A percentile compares a stretch with the other conserved stretches of the same genome.
Conservation (phyloP, 64 coral and sea anemone genomes). For the Stichodactyla mertensii region DNA sequence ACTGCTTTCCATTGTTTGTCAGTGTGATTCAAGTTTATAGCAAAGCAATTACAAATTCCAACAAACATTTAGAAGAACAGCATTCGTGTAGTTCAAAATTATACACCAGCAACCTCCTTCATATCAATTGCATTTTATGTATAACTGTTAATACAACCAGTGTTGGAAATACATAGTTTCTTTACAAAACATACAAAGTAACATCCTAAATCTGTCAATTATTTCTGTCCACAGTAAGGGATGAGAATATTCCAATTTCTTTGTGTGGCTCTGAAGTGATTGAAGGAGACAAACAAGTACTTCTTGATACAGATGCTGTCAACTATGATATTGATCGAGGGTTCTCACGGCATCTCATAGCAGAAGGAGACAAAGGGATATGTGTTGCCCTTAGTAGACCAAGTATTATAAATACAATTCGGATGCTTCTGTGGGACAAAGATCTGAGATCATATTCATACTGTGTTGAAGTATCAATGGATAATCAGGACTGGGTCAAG, state of each 20-base stretch:
- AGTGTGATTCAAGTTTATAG: too few relatives aligned
- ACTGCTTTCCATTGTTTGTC: too few relatives aligned
- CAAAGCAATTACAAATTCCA: too few relatives aligned
- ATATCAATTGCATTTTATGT: too few relatives aligned
- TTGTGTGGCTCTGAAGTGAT: constrained; percentile 83
- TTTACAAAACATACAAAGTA: too few relatives aligned
- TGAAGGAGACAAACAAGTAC: constrained; percentile 77
- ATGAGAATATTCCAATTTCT: constrained; percentile 86
- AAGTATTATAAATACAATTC: constrained; percentile 92
- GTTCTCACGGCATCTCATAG: constrained; percentile 80
- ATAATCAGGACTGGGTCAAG: constrained; percentile 88
- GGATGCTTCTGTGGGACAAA: constrained; percentile 91
- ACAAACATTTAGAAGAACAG: too few relatives aligned
- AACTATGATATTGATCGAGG: constrained; percentile 91
- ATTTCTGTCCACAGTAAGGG: constrained; percentile 44
- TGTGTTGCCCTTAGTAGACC: constrained; percentile 78
- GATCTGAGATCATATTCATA: constrained; percentile 92
- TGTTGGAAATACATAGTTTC: too few relatives aligned
- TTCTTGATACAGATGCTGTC: constrained; percentile 69
- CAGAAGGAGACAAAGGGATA: constrained; percentile 83
- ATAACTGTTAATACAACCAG: too few relatives aligned
- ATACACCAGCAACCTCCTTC: too few relatives aligned
- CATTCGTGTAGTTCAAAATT: too few relatives aligned
- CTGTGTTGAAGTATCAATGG: constrained; percentile 95
- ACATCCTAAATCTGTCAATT: neutral